Evolutionary conservation across 1,140 invertebrate genomes (phyloP).

Genomic region (Heliconius eleuchia): DNA sequence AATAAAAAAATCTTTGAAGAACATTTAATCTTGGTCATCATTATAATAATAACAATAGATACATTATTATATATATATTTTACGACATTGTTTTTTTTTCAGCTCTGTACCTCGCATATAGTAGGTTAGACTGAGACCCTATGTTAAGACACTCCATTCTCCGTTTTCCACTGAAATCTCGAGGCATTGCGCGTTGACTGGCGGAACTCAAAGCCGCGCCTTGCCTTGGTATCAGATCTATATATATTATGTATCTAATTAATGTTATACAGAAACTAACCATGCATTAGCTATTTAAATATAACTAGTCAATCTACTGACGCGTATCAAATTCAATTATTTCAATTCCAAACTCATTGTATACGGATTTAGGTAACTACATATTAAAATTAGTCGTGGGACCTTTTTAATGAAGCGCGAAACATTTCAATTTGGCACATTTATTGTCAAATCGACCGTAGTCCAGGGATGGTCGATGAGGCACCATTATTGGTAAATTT

Average conservation of each 20-base stretch:
- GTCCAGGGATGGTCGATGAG: slow-evolving; percentile 55
- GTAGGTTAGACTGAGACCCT: too few species aligned
- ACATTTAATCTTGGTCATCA: too few species aligned
- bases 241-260: not conserved
- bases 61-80: too few species aligned
- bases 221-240: too few species aligned
- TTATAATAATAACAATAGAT: too few species aligned
- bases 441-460: slow-evolving; percentile 64
- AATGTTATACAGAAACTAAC: not conserved
- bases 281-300: not conserved
- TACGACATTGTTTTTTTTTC: too few species aligned
- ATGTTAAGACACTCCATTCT: too few species aligned
- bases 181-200: too few species aligned
- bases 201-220: too few species aligned
- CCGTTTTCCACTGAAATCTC: too few species aligned
- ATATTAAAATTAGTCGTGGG: slow-evolving; percentile 48
- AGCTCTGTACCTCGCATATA: too few species aligned
- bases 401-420: slow-evolving; percentile 66
- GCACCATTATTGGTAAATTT: slow-evolving; percentile 67
- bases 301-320: not conserved
- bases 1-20: too few species aligned
- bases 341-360: not conserved
- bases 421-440: slow-evolving; percentile 71
- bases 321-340: not conserved
- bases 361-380: slow-evolving; percentile 5